A percentile compares a stretch with the other conserved stretches of the same genome.
These are phyloP conservation scores for Stichopus horrens DNA, from an alignment of 53 echinoderm and acorn worm species.

Conservation along the genomic window DNA sequence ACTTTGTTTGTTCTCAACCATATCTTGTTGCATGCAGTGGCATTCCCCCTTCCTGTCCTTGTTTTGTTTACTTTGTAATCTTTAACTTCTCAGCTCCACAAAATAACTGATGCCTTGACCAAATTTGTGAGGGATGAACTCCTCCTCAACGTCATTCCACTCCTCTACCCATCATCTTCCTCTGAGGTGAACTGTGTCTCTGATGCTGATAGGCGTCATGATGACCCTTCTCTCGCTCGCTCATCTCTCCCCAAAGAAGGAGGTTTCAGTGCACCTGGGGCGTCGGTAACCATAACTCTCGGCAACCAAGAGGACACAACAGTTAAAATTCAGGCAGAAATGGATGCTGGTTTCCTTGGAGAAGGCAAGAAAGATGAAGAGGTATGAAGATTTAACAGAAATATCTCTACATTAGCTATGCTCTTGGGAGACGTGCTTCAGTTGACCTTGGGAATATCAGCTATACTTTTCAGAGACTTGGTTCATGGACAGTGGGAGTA, in stretches of 20 bases:
- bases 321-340: conserved; percentile 29
- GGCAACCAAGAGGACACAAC: conserved; percentile 15
- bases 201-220: not conserved
- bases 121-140: not conserved
- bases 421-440: no score
- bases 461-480: no score
- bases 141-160: conserved; percentile 1
- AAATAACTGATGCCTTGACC: conserved; percentile 14
- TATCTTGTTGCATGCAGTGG: no score
- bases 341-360: conserved; percentile 42
- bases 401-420: no score
- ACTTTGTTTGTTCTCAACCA: no score
- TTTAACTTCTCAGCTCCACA: conserved; percentile 6
- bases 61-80: no score
- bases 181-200: not conserved
- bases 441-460: no score
- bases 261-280: not conserved
- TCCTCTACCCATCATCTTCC: not conserved
- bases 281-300: conserved; percentile 8
- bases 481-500: no score
- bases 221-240: not conserved
- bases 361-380: conserved; percentile 12
- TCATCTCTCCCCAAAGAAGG: not conserved
- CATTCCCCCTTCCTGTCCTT: no score
- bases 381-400: not conserved